A percentile compares a stretch with the other conserved stretches of the same genome.
Evolutionary conservation across 2,113 vertebrate genomes (phyloP).

Genomic region (Candoia aspera): DNA sequence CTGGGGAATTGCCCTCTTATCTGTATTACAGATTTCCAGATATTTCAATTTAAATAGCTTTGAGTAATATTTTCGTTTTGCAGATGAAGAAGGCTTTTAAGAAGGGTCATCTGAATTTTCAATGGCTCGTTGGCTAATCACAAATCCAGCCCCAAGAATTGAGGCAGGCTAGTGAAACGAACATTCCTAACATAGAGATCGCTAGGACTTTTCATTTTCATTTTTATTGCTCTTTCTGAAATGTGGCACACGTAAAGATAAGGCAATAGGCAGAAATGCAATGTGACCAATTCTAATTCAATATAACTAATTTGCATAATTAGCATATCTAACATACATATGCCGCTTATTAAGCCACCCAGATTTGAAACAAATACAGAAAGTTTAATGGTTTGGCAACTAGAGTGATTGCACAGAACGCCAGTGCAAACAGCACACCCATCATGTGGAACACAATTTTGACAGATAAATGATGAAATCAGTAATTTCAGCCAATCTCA

Average conservation of each 20-base stretch:
- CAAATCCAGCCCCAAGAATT: not conserved
- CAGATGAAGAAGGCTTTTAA: not conserved
- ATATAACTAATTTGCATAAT: not conserved
- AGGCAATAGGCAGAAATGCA: not conserved
- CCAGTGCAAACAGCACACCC: not conserved
- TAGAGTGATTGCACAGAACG: not conserved
- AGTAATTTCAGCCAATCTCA: not conserved
- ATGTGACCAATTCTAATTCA: not conserved
- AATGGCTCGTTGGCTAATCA: not conserved
- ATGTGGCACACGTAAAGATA: not conserved
- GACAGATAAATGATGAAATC: not conserved
- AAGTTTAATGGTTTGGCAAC: not conserved
- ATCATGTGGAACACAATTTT: not conserved
- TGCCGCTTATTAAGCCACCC: not conserved
- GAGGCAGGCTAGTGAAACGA: not conserved
- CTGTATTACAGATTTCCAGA: not conserved
- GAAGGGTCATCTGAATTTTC: not conserved
- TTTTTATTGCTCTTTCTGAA: not conserved
- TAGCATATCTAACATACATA: constrained; percentile 17
- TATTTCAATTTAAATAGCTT: not conserved
- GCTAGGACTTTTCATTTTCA: not conserved
- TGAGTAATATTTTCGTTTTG: not conserved
- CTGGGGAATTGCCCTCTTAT: not conserved
- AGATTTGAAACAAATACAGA: not conserved
- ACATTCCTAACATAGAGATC: not conserved